phyloP scores from a whole-genome alignment of 1,140 invertebrate species.

The Brachionus plicatilis region DNA sequence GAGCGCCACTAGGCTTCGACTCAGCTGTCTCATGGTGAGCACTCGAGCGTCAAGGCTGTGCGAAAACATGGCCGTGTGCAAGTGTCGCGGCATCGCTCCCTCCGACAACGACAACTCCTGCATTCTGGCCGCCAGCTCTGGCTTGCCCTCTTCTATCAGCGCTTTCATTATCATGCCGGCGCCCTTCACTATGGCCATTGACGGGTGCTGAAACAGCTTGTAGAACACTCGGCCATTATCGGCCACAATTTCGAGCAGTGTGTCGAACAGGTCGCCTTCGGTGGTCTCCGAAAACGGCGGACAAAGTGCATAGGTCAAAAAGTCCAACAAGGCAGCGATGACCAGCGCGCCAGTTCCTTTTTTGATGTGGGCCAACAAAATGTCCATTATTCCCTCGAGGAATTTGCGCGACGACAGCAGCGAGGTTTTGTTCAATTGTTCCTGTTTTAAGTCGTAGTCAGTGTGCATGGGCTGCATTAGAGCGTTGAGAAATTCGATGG shows the following conservation, averaged over 20 bases:
- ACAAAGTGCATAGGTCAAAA: constrained; percentile 95
- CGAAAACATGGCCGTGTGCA: constrained; percentile 83
- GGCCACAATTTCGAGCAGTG: constrained; percentile 85
- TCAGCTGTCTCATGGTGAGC: constrained; percentile 76
- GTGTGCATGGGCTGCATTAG: constrained; percentile 98
- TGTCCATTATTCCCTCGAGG: constrained; percentile 82
- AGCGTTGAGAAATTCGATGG: constrained; percentile 91
- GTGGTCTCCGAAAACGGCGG: constrained; percentile 98
- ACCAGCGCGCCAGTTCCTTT: constrained; percentile 66
- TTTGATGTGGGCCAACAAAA: constrained; percentile 66
- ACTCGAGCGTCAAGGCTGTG: constrained; percentile 66
- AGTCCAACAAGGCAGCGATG: constrained; percentile 86
- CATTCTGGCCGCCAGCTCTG: constrained; percentile 83
- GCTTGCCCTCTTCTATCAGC: constrained; percentile 90
- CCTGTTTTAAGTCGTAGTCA: constrained; percentile 84
- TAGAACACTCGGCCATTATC: constrained; percentile 81
- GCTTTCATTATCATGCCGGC: constrained; percentile 93
- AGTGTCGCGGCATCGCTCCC: constrained; percentile 87
- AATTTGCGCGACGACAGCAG: constrained; percentile 85
- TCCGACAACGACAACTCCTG: constrained; percentile 90
- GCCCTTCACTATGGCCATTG: constrained; percentile 92
- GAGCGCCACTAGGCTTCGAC: constrained; percentile 88
- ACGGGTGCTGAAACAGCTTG: constrained; percentile 89
- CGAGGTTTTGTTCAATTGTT: constrained; percentile 94
- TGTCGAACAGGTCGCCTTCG: constrained; percentile 92